Percentiles rank a stretch among this genome's conserved stretches.
Evolutionary conservation across 1,140 invertebrate genomes (phyloP).

Genomic region (Dendrolimus punctatus): DNA sequence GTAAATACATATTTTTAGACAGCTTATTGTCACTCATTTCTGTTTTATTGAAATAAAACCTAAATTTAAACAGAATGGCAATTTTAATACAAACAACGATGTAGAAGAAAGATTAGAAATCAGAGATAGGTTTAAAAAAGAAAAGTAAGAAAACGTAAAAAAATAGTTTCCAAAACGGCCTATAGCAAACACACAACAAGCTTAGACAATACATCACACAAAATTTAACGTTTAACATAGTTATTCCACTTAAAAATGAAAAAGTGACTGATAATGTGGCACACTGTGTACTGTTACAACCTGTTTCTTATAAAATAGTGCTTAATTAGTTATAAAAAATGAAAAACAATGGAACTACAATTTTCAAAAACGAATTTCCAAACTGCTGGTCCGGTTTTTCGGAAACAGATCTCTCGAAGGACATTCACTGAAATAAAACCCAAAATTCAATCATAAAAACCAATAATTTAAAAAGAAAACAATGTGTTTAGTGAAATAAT

Average conservation of each 20-base stretch:
- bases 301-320: conserved; percentile 43
- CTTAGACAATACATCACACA: conserved; percentile 62
- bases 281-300: conserved; percentile 36
- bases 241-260: conserved; percentile 37
- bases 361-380: conserved; percentile 40
- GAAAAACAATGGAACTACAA: conserved; percentile 46
- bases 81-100: conserved; percentile 18
- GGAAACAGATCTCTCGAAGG: conserved; percentile 70
- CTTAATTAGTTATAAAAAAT: conserved; percentile 43
- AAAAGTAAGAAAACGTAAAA: conserved; percentile 22
- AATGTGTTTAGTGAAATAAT: conserved; percentile 48
- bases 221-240: conserved; percentile 48
- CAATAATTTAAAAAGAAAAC: conserved; percentile 32
- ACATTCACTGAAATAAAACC: conserved; percentile 49
- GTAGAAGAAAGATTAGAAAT: conserved; percentile 36
- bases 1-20: conserved; percentile 12
- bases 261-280: conserved; percentile 45
- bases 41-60: conserved; percentile 4
- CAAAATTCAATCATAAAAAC: conserved; percentile 19
- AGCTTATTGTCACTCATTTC: conserved; percentile 6
- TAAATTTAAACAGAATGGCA: conserved; percentile 13
- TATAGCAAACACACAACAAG: conserved; percentile 71
- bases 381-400: conserved; percentile 44
- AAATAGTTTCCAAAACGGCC: conserved; percentile 69
- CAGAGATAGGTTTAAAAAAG: conserved; percentile 27